Evolutionary conservation across 1,140 invertebrate genomes (phyloP).

Genomic region (Pachyrhynchus sulphureomaculatus): DNA sequence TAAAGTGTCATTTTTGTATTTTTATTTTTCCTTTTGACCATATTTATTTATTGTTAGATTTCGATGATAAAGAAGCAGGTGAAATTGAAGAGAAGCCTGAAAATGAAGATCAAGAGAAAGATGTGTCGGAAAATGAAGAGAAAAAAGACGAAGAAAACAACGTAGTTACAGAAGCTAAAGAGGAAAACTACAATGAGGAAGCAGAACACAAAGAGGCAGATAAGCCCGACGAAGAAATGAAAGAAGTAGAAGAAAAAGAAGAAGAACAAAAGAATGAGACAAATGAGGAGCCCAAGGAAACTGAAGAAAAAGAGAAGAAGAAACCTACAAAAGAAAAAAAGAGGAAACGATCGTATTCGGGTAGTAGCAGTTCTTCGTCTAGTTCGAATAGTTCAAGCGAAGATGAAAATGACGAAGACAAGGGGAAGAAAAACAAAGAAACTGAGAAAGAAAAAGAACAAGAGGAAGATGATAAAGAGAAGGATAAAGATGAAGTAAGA

Average conservation of each 20-base stretch:
- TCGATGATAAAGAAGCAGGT: slow-evolving; percentile 40
- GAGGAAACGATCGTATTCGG: slow-evolving; percentile 49
- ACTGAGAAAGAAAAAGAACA: slow-evolving; percentile 35
- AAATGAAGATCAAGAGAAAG: slow-evolving; percentile 36
- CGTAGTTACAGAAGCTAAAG: slow-evolving; percentile 41
- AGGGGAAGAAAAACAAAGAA: slow-evolving; percentile 35
- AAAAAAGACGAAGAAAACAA: slow-evolving; percentile 30
- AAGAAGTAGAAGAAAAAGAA: slow-evolving; percentile 44
- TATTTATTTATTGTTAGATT: not conserved
- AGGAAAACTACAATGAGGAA: slow-evolving; percentile 37
- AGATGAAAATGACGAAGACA: slow-evolving; percentile 37
- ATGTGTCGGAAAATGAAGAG: slow-evolving; percentile 33
- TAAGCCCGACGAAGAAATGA: slow-evolving; percentile 46
- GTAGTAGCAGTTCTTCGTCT: slow-evolving; percentile 49
- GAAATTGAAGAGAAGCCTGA: slow-evolving; percentile 41
- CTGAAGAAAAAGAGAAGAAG: slow-evolving; percentile 33
- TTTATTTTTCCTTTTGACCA: not conserved
- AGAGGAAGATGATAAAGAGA: slow-evolving; percentile 32
- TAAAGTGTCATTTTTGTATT: not conserved
- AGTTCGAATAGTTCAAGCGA: slow-evolving; percentile 47
- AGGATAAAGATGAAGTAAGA: slow-evolving; percentile 43
- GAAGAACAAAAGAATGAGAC: slow-evolving; percentile 34
- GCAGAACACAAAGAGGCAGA: slow-evolving; percentile 44
- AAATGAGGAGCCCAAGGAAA: not conserved
- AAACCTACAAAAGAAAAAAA: slow-evolving; percentile 40